Evolutionary conservation across 2,888 invertebrate genomes (phyloP).

Genomic region (Agriotes lineatus): DNA sequence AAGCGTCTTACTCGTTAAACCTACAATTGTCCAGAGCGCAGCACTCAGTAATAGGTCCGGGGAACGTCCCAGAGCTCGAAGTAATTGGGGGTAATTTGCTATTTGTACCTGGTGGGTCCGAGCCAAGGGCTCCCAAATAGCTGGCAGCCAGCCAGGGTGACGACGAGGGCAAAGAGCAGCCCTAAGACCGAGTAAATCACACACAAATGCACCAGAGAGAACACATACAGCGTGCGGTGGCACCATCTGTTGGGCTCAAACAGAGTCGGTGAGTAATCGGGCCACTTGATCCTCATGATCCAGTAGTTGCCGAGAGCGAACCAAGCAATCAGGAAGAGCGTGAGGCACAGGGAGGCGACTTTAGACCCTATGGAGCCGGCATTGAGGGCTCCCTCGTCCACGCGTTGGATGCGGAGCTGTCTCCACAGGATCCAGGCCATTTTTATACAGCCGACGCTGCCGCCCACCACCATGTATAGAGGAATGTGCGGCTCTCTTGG

Average conservation of each 20-base stretch:
- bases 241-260: slow-evolving; percentile 87
- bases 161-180: slow-evolving; percentile 69
- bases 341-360: slow-evolving; percentile 76
- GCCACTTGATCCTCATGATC: slow-evolving; percentile 83
- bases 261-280: slow-evolving; percentile 78
- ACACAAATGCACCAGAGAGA: slow-evolving; percentile 79
- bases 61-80: slow-evolving; percentile 64
- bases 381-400: slow-evolving; percentile 63
- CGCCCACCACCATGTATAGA: slow-evolving; percentile 88
- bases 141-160: slow-evolving; percentile 76
- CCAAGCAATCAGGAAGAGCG: slow-evolving; percentile 79
- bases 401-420: slow-evolving; percentile 73
- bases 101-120: slow-evolving; percentile 75
- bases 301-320: slow-evolving; percentile 76
- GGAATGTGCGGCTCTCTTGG: slow-evolving; percentile 83
- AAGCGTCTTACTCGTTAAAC: slow-evolving; percentile 29
- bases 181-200: slow-evolving; percentile 76
- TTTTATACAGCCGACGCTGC: slow-evolving; percentile 79
- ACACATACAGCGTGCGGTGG: slow-evolving; percentile 81
- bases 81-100: slow-evolving; percentile 67
- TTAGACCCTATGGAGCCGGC: slow-evolving; percentile 71
- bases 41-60: slow-evolving; percentile 58
- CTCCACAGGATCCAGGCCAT: slow-evolving; percentile 77
- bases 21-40: slow-evolving; percentile 2
- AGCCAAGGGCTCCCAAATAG: slow-evolving; percentile 79